Evolutionary conservation across 2,797 vertebrate genomes (phyloP).

Genomic region (Ceyx erithaca): DNA sequence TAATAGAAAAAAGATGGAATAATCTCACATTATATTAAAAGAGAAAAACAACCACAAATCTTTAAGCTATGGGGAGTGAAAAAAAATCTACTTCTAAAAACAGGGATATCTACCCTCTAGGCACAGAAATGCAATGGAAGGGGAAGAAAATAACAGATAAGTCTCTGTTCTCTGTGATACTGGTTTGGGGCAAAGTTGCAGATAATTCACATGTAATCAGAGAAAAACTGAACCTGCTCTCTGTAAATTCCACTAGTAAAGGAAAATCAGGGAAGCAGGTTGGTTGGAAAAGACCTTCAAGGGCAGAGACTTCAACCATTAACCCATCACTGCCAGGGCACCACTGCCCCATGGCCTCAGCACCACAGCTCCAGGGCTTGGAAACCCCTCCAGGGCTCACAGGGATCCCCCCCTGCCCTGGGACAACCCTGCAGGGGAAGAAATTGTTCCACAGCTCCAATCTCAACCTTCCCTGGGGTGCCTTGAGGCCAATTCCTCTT

Average conservation of each 20-base stretch:
- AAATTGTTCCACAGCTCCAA: too few species aligned
- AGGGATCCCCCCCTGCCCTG: too few species aligned
- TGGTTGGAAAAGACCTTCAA: too few species aligned
- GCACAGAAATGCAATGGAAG: not conserved
- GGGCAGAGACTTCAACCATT: too few species aligned
- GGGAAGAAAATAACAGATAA: not conserved
- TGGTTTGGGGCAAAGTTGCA: slow-evolving; percentile 24
- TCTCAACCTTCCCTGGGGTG: too few species aligned
- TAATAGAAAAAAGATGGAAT: slow-evolving; percentile 48
- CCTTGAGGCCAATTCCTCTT: too few species aligned
- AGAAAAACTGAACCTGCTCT: not conserved
- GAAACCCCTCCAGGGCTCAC: not conserved
- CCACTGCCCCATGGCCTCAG: too few species aligned
- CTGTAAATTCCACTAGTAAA: not conserved
- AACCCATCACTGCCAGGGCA: too few species aligned
- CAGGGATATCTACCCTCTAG: slow-evolving; percentile 13
- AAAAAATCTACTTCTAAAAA: slow-evolving; percentile 15
- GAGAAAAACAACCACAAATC: slow-evolving; percentile 41
- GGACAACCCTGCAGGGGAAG: too few species aligned
- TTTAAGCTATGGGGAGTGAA: slow-evolving; percentile 18
- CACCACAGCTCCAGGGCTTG: too few species aligned
- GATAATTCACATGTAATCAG: not conserved
- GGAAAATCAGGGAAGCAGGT: not conserved
- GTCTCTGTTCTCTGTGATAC: slow-evolving; percentile 17
- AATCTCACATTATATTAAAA: slow-evolving; percentile 36